Evolutionary conservation across 2,113 vertebrate species (phyloP).

Genomic region (Vanacampus margaritifer): DNA sequence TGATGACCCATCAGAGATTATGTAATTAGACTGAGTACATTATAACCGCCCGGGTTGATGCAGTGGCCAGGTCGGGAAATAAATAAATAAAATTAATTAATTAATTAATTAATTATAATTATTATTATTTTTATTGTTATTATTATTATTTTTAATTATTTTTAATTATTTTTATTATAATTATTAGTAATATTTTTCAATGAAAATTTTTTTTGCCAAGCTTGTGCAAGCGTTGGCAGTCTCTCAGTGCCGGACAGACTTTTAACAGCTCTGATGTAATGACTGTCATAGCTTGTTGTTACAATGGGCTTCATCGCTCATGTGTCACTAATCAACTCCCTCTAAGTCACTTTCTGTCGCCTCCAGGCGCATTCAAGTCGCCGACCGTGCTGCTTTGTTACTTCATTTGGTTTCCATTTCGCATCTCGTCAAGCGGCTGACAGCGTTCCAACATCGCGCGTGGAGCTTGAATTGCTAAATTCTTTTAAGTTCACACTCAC

Average conservation of each 20-base stretch:
- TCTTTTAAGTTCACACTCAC: background rate
- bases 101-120: background rate
- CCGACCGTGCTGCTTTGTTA: slow-evolving; percentile 9
- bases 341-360: slow-evolving; percentile 24
- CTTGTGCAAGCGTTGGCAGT: background rate
- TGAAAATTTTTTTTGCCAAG: too few relatives aligned
- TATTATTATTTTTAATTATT: background rate
- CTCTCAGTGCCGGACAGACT: background rate
- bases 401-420: slow-evolving; percentile 12
- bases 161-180: background rate
- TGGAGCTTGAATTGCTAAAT: background rate
- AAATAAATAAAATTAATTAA: too few relatives aligned
- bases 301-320: slow-evolving; percentile 23
- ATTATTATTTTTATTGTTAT: background rate
- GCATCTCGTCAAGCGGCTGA: slow-evolving; percentile 16
- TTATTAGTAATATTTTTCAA: background rate
- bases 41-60: background rate
- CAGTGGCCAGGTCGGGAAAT: background rate
- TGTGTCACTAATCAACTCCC: slow-evolving; percentile 29
- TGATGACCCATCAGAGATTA: background rate
- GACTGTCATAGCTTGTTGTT: slow-evolving; percentile 24
- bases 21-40: background rate
- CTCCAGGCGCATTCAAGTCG: slow-evolving; percentile 10
- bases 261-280: slow-evolving; percentile 19
- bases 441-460: background rate